Evolutionary conservation across 2,797 vertebrate genomes (phyloP).

Genomic region (Cryptoprocta ferox): DNA sequence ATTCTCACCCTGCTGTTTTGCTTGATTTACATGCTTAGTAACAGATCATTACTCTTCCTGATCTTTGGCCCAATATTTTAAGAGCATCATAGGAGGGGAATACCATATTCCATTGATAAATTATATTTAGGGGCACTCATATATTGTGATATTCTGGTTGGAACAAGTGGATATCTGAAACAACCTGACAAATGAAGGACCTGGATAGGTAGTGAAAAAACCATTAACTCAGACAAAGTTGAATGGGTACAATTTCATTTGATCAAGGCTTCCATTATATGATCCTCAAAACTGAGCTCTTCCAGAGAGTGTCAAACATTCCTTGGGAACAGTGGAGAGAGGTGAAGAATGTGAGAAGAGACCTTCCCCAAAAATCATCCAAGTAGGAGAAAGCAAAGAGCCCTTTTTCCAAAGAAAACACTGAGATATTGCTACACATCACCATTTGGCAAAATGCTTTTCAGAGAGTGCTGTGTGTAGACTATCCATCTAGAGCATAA

Average conservation of each 20-base stretch:
- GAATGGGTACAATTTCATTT: not conserved
- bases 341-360: not conserved
- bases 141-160: not conserved
- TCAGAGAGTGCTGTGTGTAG: not conserved
- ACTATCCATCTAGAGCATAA: not conserved
- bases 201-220: not conserved
- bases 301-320: not conserved
- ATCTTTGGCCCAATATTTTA: constrained; percentile 1
- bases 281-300: not conserved
- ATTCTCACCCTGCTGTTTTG: not conserved
- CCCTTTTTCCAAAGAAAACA: not conserved
- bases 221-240: not conserved
- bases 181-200: not conserved
- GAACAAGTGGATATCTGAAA: not conserved
- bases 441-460: not conserved
- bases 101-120: not conserved
- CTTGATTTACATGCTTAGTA: not conserved
- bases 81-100: not conserved
- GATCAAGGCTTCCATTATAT: not conserved
- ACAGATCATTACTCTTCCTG: not conserved
- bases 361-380: not conserved
- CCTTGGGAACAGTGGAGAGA: not conserved
- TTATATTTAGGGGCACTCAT: not conserved
- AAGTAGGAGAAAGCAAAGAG: not conserved
- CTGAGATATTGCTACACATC: not conserved